These are phyloP conservation scores for Masnerella sp. DNA, from an alignment of 2,888 invertebrate genomes.

Conservation along the genomic window DNA sequence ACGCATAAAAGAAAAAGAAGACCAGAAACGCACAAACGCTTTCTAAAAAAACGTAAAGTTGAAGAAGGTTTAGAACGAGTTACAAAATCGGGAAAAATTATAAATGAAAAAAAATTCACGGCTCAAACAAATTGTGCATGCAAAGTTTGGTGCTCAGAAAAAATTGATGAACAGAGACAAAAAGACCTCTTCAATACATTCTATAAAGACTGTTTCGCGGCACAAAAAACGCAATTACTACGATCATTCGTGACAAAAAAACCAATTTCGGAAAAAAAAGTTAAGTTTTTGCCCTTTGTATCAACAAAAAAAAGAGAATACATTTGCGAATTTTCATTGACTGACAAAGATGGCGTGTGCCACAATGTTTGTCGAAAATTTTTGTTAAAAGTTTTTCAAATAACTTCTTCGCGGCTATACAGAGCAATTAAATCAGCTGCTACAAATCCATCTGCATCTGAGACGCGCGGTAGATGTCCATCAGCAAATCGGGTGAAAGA, in stretches of 20 bases:
- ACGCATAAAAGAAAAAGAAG: slow-evolving; percentile 13
- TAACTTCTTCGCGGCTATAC: slow-evolving; percentile 14
- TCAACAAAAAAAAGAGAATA: slow-evolving; percentile 2
- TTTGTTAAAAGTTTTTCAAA: slow-evolving; percentile 12
- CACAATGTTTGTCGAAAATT: slow-evolving; percentile 22
- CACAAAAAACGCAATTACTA: slow-evolving; percentile 13
- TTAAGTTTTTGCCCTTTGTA: background rate
- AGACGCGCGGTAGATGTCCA: slow-evolving; percentile 16
- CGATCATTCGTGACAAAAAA: background rate
- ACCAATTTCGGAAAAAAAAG: slow-evolving; percentile 2
- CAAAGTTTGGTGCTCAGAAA: slow-evolving; percentile 17
- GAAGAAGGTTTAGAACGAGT: slow-evolving; percentile 18
- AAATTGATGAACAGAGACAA: slow-evolving; percentile 28
- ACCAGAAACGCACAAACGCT: slow-evolving; percentile 8
- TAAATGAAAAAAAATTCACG: slow-evolving; percentile 10
- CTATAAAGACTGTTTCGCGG: slow-evolving; percentile 12
- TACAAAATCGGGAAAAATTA: slow-evolving; percentile 22
- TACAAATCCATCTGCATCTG: background rate
- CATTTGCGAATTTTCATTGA: slow-evolving; percentile 13
- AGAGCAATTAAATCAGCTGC: slow-evolving; percentile 15
- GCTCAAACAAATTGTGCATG: slow-evolving; percentile 34
- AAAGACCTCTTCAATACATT: slow-evolving; percentile 24
- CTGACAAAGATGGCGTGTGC: background rate
- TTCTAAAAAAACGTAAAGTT: slow-evolving; percentile 8
- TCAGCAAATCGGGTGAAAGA: slow-evolving; percentile 14